Percentiles rank a stretch among this genome's conserved stretches.
phyloP scores from a whole-genome alignment of 2,113 vertebrate genomes.

The Stomatorhinus ivindoensis region DNA sequence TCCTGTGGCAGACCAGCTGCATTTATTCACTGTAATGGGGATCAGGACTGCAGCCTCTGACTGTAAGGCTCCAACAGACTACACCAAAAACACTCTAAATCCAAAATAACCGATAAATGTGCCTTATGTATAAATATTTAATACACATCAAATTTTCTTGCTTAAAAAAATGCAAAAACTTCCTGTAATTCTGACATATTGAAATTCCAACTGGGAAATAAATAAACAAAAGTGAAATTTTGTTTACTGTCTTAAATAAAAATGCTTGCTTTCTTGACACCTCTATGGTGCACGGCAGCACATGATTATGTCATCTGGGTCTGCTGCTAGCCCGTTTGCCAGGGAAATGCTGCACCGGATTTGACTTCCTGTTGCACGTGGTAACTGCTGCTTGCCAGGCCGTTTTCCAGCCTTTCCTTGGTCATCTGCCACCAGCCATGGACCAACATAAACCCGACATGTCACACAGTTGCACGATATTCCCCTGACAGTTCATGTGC shows the following conservation, averaged over 20 bases:
- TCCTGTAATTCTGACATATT: neutral
- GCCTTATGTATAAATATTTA: neutral
- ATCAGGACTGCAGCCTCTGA: neutral
- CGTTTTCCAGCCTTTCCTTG: constrained; percentile 37
- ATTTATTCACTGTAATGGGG: neutral
- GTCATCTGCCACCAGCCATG: constrained; percentile 23
- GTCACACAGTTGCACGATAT: constrained; percentile 5
- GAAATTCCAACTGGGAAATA: neutral
- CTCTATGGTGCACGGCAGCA: constrained; percentile 22
- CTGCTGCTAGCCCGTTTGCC: constrained; percentile 42
- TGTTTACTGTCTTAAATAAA: neutral
- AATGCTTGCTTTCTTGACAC: neutral
- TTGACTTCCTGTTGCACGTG: constrained; percentile 48
- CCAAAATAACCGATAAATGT: neutral
- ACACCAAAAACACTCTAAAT: neutral
- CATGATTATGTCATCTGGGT: constrained; percentile 30
- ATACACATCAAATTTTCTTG: neutral
- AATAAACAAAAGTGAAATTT: neutral
- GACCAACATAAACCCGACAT: constrained; percentile 40
- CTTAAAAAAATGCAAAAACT: neutral
- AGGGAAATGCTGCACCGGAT: constrained; percentile 40
- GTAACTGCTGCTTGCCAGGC: constrained; percentile 51
- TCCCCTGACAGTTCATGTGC: neutral
- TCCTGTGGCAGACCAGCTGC: neutral
- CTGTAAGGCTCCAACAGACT: neutral